Conservation (phyloP, 2,113 vertebrate species). For the Myocastor coypus region DNA sequence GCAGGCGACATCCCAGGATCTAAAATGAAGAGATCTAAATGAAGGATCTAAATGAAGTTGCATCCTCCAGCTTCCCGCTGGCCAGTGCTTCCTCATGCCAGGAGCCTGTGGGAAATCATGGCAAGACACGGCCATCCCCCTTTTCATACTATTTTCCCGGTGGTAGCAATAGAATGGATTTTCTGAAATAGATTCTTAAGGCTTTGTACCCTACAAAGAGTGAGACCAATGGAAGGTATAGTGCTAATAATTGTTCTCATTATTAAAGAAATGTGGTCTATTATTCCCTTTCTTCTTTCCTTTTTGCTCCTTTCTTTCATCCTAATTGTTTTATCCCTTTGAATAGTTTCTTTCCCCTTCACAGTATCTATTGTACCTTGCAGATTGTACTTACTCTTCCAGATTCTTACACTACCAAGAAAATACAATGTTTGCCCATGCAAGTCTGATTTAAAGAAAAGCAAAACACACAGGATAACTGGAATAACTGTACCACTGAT, state of each 20-base stretch:
- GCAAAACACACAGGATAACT: no score
- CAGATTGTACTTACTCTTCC: no score
- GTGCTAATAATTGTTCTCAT: conserved; percentile 26
- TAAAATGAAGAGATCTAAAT: conserved; percentile 49
- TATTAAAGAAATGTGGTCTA: not conserved
- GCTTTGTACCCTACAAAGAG: conserved; percentile 22
- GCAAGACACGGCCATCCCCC: not conserved
- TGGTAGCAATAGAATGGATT: conserved; percentile 49
- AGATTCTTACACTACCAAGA: no score
- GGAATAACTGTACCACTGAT: no score
- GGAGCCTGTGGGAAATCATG: conserved; percentile 49
- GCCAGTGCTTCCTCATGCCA: conserved; percentile 49
- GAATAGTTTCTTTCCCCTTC: no score
- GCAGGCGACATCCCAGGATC: conserved; percentile 67
- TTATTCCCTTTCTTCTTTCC: no score
- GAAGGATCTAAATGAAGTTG: not conserved
- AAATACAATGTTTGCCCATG: no score
- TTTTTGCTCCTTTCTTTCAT: no score
- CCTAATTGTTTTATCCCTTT: no score
- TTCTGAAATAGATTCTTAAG: conserved; percentile 60
- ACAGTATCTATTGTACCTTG: no score
- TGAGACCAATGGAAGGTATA: not conserved
- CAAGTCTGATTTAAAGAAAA: no score
- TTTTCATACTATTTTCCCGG: conserved; percentile 45
- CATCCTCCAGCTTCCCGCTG: conserved; percentile 51